Conservation (phyloP, 2,888 invertebrate species). For the Oscheius sp. region DNA sequence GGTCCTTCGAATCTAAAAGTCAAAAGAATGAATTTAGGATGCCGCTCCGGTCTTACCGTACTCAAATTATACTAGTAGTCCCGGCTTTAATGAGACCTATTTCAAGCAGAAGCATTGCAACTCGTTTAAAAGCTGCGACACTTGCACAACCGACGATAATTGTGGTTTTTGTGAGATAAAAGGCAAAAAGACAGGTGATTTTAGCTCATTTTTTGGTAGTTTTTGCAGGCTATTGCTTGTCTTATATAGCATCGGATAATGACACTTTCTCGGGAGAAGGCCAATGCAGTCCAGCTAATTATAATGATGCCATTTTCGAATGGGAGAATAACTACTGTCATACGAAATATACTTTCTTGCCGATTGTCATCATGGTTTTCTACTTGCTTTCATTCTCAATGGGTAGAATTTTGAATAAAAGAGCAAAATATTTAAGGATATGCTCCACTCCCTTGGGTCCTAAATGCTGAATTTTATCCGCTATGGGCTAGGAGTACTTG, state of each 20-base stretch:
- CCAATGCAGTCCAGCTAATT: slow-evolving; percentile 23
- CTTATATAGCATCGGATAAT: slow-evolving; percentile 21
- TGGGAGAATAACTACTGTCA: slow-evolving; percentile 65
- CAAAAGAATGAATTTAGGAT: slow-evolving; percentile 34
- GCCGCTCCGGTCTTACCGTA: slow-evolving; percentile 3
- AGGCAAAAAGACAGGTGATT: slow-evolving; percentile 34
- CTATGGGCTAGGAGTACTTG: slow-evolving; percentile 74
- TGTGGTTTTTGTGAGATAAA: slow-evolving; percentile 71
- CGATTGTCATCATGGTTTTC: slow-evolving; percentile 65
- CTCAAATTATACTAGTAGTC: neutral
- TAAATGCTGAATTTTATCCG: slow-evolving; percentile 75
- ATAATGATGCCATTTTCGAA: slow-evolving; percentile 30
- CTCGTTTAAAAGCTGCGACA: slow-evolving; percentile 70
- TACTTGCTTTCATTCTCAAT: slow-evolving; percentile 54
- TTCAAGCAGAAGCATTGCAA: neutral
- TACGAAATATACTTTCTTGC: slow-evolving; percentile 69
- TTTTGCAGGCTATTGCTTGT: slow-evolving; percentile 51
- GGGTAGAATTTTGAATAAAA: slow-evolving; percentile 31
- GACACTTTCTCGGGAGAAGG: slow-evolving; percentile 44
- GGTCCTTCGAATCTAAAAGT: slow-evolving; percentile 14
- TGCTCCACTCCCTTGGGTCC: slow-evolving; percentile 76
- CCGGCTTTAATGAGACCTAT: neutral
- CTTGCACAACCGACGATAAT: slow-evolving; percentile 71
- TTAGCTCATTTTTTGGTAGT: no score
- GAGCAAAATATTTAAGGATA: slow-evolving; percentile 70